Conservation (phyloP, 2,113 vertebrate species). For the Tringa solitaria region DNA sequence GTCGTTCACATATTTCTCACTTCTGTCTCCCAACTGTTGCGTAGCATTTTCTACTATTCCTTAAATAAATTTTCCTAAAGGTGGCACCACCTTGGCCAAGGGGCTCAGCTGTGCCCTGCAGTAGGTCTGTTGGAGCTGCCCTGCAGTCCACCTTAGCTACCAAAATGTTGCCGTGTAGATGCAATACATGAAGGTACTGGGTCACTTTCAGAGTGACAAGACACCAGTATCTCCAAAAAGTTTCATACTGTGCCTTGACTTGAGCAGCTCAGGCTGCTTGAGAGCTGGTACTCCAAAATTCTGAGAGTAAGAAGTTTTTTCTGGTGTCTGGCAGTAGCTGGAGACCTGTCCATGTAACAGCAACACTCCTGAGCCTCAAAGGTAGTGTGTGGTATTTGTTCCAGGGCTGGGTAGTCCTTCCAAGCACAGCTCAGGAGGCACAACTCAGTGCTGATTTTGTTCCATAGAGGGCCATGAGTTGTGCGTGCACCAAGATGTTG, state of each 20-base stretch:
- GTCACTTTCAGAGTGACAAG: neutral
- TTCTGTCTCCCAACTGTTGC: neutral
- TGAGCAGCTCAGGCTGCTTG: neutral
- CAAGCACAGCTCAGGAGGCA: neutral
- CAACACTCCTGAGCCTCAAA: neutral
- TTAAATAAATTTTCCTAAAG: neutral
- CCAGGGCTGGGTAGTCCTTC: neutral
- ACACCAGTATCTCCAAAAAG: neutral
- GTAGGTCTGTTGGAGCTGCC: neutral
- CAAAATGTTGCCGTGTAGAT: neutral
- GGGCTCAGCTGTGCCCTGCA: neutral
- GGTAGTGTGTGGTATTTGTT: neutral
- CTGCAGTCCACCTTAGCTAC: neutral
- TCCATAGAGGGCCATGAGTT: neutral
- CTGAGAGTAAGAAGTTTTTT: neutral
- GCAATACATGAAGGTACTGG: neutral
- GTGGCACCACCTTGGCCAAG: neutral
- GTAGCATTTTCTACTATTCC: neutral
- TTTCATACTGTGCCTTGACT: neutral
- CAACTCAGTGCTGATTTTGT: neutral
- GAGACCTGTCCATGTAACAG: neutral
- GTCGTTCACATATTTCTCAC: neutral
- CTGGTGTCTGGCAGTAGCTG: neutral
- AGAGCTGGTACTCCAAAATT: neutral
- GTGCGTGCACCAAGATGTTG: neutral